These are phyloP conservation scores for Eucera pruinosa DNA, from an alignment of 2,888 invertebrate genomes.

Conservation along the genomic window DNA sequence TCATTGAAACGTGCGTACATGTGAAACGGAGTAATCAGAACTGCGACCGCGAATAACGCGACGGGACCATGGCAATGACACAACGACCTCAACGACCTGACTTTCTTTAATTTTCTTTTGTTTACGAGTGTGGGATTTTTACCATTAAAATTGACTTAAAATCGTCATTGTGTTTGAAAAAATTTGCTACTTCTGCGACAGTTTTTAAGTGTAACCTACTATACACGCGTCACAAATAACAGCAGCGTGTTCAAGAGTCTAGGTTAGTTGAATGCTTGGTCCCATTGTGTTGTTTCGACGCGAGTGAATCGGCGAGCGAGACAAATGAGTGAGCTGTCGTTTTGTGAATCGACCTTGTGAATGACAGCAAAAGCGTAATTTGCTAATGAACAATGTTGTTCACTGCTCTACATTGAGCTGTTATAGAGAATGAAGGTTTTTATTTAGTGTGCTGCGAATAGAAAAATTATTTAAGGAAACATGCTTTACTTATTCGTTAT, in stretches of 20 bases:
- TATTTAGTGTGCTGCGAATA: conserved; percentile 2
- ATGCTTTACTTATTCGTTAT: conserved; percentile 23
- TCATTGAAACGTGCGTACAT: conserved; percentile 53
- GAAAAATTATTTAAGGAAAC: conserved; percentile 29
- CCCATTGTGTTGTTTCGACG: conserved; percentile 45
- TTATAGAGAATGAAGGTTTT: conserved; percentile 38
- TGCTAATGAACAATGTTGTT: conserved; percentile 44
- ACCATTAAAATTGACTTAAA: conserved; percentile 8
- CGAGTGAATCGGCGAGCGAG: conserved; percentile 29
- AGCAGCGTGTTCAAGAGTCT: conserved; percentile 39
- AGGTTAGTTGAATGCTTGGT: conserved; percentile 54
- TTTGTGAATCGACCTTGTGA: conserved; percentile 45
- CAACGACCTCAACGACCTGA: conserved; percentile 54
- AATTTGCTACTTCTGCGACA: background rate
- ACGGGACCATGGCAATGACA: conserved; percentile 67
- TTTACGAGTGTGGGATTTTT: conserved; percentile 2
- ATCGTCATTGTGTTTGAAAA: too few relatives aligned
- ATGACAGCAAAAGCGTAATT: conserved; percentile 40
- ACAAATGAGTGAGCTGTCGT: conserved; percentile 42
- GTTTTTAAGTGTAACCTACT: conserved; percentile 10
- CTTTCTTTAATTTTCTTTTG: conserved; percentile 29
- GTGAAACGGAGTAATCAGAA: conserved; percentile 59
- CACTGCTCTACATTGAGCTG: conserved; percentile 3
- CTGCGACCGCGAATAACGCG: conserved; percentile 61
- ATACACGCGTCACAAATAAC: conserved; percentile 46